Evolutionary conservation across 2,113 vertebrate species (phyloP).

Genomic region (Aleadryas rufinucha): DNA sequence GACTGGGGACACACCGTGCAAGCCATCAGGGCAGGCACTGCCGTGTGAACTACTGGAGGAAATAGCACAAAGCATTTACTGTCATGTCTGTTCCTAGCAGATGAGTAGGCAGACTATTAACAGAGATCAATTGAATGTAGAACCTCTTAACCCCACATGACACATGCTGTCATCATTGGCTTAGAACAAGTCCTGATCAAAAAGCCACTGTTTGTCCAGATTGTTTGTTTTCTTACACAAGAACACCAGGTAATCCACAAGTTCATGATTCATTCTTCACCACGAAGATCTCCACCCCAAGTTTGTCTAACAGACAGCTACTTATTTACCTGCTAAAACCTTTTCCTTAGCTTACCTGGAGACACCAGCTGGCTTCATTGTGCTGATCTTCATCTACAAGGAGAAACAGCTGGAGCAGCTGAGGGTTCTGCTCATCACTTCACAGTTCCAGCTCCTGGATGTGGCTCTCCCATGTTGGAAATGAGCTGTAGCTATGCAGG

Average conservation of each 20-base stretch:
- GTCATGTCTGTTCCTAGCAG: neutral
- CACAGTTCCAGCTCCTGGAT: neutral
- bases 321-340: neutral
- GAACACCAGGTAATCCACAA: neutral
- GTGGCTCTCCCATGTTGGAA: neutral
- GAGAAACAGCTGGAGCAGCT: slow-evolving; percentile 47
- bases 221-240: slow-evolving; percentile 18
- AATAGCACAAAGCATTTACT: neutral
- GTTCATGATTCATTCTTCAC: slow-evolving; percentile 1
- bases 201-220: neutral
- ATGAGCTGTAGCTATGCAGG: neutral
- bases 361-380: slow-evolving; percentile 65
- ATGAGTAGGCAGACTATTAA: neutral
- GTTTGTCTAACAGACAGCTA: neutral
- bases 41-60: neutral
- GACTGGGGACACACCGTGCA: neutral
- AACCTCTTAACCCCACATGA: neutral
- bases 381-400: slow-evolving; percentile 70
- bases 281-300: neutral
- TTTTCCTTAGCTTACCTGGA: slow-evolving; percentile 63
- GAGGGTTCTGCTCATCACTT: slow-evolving; percentile 36
- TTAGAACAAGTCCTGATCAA: neutral
- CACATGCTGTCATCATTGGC: neutral
- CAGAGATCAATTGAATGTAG: neutral
- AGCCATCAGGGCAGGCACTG: neutral